phyloP scores from a whole-genome alignment of 2,797 vertebrate genomes.

The Antrozous pallidus region DNA sequence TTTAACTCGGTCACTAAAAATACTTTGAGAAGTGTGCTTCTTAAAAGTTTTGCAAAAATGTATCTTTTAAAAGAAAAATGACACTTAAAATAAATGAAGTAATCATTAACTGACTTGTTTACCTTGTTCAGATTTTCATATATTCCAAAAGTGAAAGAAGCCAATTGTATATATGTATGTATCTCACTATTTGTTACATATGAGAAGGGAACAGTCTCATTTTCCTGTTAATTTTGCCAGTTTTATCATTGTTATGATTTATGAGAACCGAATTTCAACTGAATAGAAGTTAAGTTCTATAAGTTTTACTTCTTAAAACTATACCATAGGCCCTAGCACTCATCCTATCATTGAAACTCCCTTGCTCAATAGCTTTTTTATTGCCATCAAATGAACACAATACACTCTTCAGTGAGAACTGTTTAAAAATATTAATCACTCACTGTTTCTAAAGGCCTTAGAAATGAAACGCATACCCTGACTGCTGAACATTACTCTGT shows the following conservation, averaged over 20 bases:
- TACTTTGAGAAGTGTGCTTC: neutral
- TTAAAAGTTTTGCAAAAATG: neutral
- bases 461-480: neutral
- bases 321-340: neutral
- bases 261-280: neutral
- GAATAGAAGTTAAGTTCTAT: neutral
- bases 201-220: neutral
- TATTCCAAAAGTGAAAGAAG: neutral
- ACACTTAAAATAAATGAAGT: neutral
- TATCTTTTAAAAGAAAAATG: neutral
- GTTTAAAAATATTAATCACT: neutral
- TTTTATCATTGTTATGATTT: neutral
- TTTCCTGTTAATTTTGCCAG: neutral
- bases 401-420: neutral
- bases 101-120: neutral
- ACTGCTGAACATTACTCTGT: neutral
- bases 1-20: constrained; percentile 9
- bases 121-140: neutral
- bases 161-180: neutral
- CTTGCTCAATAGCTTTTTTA: neutral
- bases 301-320: neutral
- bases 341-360: neutral
- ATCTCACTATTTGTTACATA: neutral
- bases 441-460: neutral
- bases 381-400: neutral